Evolutionary conservation across 1,140 invertebrate species (phyloP), one percentile per base, ranked within the genome.

Genomic region (Steinernema khuongi): DNA sequence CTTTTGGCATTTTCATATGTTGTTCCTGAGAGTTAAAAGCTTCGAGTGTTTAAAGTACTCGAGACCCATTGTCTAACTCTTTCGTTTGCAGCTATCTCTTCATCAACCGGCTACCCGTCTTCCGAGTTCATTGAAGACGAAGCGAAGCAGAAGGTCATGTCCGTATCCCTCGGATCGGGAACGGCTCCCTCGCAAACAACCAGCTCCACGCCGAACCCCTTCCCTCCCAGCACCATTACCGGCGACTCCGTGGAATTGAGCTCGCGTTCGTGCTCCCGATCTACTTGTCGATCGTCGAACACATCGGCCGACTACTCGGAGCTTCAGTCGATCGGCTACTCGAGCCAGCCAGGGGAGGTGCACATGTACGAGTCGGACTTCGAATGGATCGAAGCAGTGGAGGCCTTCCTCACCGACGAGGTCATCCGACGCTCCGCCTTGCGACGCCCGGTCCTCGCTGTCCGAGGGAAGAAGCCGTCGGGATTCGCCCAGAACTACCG

Each of bases 351-450:
- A 22, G 50, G 50, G 26, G 50, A 60, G 26, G 50, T 26, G 7
- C 50, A 26, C 11, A 60, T 60, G 50, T 26, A 60, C 19, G 50
- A 60, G 4, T 60, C 50, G 50, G 50, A 60, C 50, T 60, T 60
- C 50, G 50, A 60, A 22, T 60, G 50, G 50, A 60, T 60, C 50
- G 50, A 60, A 22, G 50, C 50, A 4, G 50, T 60, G 4, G 50
- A 60, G 19, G 50, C 14, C 14, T 60, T 60, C 50, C 50, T 60
- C 11, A 60, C 50, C 7, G 50, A 60, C 4, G 50, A 60, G 19
- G 50, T 60, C 50, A 60, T 60, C 50, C 7, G 19, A 7, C 50
- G 50, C 22, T 60, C 50, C 7, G 50, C 50, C 7, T 17, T 22
- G 50, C 50, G 50, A n/a, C 50, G 11, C 4, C 50, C 50, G 14